Percentiles rank a stretch among this genome's conserved stretches.
phyloP scores from a whole-genome alignment of 2,888 invertebrate species.

The Brenthis ino region DNA sequence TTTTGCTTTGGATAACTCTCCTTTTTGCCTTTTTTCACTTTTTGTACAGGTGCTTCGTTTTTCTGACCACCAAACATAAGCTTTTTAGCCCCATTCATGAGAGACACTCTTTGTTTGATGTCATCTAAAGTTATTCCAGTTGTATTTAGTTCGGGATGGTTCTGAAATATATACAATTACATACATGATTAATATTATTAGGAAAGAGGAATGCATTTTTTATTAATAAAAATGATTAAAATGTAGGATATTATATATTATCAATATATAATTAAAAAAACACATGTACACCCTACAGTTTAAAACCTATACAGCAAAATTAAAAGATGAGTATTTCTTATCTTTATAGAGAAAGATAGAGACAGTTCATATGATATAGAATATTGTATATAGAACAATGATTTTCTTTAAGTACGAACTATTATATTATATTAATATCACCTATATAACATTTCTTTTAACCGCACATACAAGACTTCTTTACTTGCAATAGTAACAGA shows the following conservation, averaged over 20 bases:
- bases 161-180: constrained; percentile 58
- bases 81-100: constrained; percentile 58
- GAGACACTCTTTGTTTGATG: constrained; percentile 78
- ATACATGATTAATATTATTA: background rate
- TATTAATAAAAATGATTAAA: too few species aligned
- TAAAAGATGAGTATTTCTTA: background rate
- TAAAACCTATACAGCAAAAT: background rate
- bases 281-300: too few species aligned
- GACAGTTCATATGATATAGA: too few species aligned
- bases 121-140: constrained; percentile 87
- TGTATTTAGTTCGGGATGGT: constrained; percentile 89
- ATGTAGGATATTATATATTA: too few species aligned
- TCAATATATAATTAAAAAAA: too few species aligned
- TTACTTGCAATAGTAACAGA: too few species aligned
- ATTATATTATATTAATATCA: too few species aligned
- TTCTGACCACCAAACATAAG: constrained; percentile 75
- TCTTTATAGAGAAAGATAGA: background rate
- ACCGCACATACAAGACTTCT: too few species aligned
- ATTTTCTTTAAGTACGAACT: too few species aligned
- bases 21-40: constrained; percentile 63
- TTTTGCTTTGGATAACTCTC: constrained; percentile 56
- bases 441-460: too few species aligned
- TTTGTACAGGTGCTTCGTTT: constrained; percentile 58
- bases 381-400: too few species aligned
- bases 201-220: too few species aligned